Evolutionary conservation across 2,888 invertebrate species (phyloP), one percentile per base, ranked within the genome.

Genomic region (Metacarcinus magister): DNA sequence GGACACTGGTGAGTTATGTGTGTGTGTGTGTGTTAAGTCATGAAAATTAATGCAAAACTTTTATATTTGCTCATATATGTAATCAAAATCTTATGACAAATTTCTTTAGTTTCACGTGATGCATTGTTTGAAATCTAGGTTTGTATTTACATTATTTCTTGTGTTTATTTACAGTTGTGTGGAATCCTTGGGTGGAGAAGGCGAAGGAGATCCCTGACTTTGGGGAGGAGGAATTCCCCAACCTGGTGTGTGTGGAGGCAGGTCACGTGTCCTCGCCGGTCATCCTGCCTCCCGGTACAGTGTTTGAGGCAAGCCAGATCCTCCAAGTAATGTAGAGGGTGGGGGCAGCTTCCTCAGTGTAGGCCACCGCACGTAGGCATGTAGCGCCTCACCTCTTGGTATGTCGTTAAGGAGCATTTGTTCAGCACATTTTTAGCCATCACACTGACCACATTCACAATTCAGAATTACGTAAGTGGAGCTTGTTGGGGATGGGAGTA

Each of bases 151-250:
- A 67, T 67, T 67, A 0, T 0, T 67, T 39, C 43, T 2, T 89
- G 75, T 28, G 13, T 94, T 0, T 8, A 97, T 95, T 97, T 97
- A 94, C 97, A 97, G 99, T 99, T 97, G 98, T 99, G 97, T 99
- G 99, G 99, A 99, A 99, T 98, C 99, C 99, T 0, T 99, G 99
- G 99, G 98, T 98, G 97, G 99, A 99, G 97, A 99, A 98, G 97
- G 99, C 99, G 46, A 98, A 99, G 97, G 99, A 99, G 97, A 99
- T 99, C 98, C 98, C 98, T 2, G 99, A 99, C 98, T 99, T 99
- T 97, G 99, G 99, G n/a, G 99, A 99, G 98, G 99, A 99, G 97
- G 99, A 99, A 98, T 99, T 99, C 98, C 99, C 99, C 16, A 99
- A 99, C 97, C 99, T 99, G 99, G 98, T 99, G 97, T 99, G 99